Evolutionary conservation across 1,140 invertebrate genomes (phyloP), one percentile per base, ranked within the genome.

Genomic region (Teleopsis dalmanni): DNA sequence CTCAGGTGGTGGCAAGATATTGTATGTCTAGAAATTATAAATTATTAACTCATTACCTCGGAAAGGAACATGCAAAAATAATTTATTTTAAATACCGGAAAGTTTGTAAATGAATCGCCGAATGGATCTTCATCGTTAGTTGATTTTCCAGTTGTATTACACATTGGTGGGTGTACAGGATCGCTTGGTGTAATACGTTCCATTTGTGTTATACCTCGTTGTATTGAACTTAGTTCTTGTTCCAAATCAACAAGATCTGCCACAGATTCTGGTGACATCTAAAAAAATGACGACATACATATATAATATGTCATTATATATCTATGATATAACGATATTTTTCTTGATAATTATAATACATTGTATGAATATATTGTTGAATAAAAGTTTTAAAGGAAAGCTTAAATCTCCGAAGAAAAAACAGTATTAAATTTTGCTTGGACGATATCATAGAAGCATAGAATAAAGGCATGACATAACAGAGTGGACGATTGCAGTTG

Each of bases 191-290:
- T 89, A 23, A 88, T 84, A 47, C 85, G 81, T 62, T 91, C 87
- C 78, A 91, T 87, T 65, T 91, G 87, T 54, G 85, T 83, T 48
- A 93, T 83, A 6, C 88, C 88, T 57, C 91, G 81, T 69, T 95
- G 84, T 55, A 98, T 77, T 42, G 85, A 91, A 55, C 85, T 88
- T 45, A 96, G 74, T 75, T 96, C 92, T 65, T 91, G 86, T 70
- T 97, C 91, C 50, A 98, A 74, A 74, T 96, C 92, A 16, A 98
- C 81, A 50, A 98, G 74, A 74, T 95, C 90, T 1, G 87, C 89
- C 2, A 82, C 80, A 9, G 75, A 76, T 33, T 69, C 72, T 0
- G 72, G 72, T 6, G 69, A 70, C 34, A 70, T 60, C 65, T 71
- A 13, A 3, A 36, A 44, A 33, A 1, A 29, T 13, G 2, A 4